Base-by-base conservation (phyloP, 1,140 invertebrate species). In the Potamilus streckersoni region DNA sequence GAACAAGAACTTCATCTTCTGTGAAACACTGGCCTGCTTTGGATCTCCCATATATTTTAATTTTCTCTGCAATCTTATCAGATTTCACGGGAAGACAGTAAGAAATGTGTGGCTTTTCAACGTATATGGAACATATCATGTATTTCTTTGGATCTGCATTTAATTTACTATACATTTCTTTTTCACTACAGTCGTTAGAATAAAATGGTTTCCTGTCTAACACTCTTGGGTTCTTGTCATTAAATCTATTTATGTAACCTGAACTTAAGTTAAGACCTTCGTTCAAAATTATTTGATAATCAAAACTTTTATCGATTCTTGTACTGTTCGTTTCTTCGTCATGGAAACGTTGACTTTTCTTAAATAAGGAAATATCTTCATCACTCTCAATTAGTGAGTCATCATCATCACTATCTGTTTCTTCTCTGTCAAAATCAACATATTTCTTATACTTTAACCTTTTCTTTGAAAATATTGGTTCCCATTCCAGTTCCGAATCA, bases 1-100 rank as follows among this genome's bases (percentile, higher is more conserved):
- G 78, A 5, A 88, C 86, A 57, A 86, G 75, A 27, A 88, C 87
- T 62, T 82, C 83, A 79, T 88, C 87, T 57, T 79, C 84, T 58
- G 79, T 77, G 72, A 84, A 87, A 20, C 79, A 69, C 64, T 75
- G 82, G 5, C 87, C 87, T 79, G 82, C 82, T 76, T 83, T 86
- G 38, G 80, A 82, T 71, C 87, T 75, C 2, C 86, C 82, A 14
- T 68, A 77, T 15, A 88, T 87, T 63, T 81, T 69, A 59, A 88
- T 85, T 11, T 31, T 31, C 27, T 69, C 55, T n/a, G 79, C 27
- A 15, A 23, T 60, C 17, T 56, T 68, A 56, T 74, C 65, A 49
- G 67, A 49, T 61, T 79, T 71, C 19, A 84, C 13, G 14, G 78
- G 75, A 31, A 55, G 79, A 58, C 82, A 82, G 15, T 79, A 27